phyloP scores from a whole-genome alignment of 2,797 vertebrate species.

The Odontamblyopus rebecca region DNA sequence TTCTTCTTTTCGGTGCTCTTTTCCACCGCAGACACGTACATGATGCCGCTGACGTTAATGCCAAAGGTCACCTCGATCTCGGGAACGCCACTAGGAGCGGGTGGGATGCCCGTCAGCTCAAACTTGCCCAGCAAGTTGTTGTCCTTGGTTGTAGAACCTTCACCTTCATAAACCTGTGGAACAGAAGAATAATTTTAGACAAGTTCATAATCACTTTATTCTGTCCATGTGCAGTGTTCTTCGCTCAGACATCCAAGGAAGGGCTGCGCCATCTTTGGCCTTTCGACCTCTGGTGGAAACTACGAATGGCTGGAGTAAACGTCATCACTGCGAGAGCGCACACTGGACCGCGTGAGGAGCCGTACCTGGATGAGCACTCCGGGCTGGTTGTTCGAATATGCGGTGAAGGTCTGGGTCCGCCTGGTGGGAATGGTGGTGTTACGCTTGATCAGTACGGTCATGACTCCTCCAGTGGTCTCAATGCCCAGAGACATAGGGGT shows the following conservation, averaged over 20 bases:
- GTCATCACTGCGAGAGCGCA: constrained; percentile 54
- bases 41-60: constrained; percentile 94
- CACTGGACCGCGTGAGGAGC: neutral
- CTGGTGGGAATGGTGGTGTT: constrained; percentile 96
- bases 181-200: constrained; percentile 55
- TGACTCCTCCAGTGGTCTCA: constrained; percentile 92
- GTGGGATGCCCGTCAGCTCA: constrained; percentile 92
- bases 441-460: constrained; percentile 93
- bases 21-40: constrained; percentile 94
- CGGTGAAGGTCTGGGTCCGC: constrained; percentile 89
- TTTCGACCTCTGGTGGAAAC: constrained; percentile 86
- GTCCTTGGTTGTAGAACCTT: constrained; percentile 92
- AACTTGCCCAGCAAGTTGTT: constrained; percentile 93
- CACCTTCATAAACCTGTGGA: constrained; percentile 89
- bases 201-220: accelerated
- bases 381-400: constrained; percentile 94
- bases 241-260: constrained; percentile 84
- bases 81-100: constrained; percentile 93
- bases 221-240: neutral
- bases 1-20: constrained; percentile 97
- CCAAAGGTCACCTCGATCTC: constrained; percentile 92
- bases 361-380: constrained; percentile 93
- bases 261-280: constrained; percentile 73
- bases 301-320: constrained; percentile 83
- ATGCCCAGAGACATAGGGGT: constrained; percentile 94